Percentiles rank a stretch among this genome's conserved stretches.
Conservation (phyloP, 2,113 vertebrate genomes). For the Nyctereutes procyonoides region DNA sequence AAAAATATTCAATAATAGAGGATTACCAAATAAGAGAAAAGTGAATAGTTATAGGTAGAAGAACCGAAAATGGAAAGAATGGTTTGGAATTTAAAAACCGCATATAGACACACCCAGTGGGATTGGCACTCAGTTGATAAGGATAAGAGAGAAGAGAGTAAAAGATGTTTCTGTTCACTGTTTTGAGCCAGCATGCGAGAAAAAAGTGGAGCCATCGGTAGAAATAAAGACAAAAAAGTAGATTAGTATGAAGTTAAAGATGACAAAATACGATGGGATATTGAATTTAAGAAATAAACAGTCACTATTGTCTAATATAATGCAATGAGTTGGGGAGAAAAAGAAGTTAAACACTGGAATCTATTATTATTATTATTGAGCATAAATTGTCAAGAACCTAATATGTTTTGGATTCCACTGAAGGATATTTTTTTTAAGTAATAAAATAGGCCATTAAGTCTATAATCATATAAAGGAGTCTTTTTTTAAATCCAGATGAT, state of each 20-base stretch:
- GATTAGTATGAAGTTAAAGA: slow-evolving; percentile 4
- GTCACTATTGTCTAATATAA: not conserved
- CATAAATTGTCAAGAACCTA: not conserved
- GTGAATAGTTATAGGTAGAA: not conserved
- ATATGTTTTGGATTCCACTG: not conserved
- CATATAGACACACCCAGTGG: not conserved
- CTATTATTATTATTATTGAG: not conserved
- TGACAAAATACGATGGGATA: not conserved
- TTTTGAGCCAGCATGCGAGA: not conserved
- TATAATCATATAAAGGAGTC: not conserved
- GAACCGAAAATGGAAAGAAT: not conserved
- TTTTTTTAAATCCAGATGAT: not conserved
- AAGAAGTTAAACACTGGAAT: not conserved
- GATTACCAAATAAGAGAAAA: not conserved
- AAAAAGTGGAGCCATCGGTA: not conserved
- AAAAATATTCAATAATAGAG: not conserved
- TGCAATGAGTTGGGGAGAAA: not conserved
- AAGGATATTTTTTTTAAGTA: not conserved
- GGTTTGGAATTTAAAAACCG: not conserved
- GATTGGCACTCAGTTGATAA: not conserved
- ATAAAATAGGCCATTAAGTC: not conserved
- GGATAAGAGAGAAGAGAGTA: not conserved
- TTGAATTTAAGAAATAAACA: not conserved
- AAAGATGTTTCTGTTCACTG: not conserved
- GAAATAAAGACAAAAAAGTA: not conserved